Conservation (phyloP, 2,797 vertebrate genomes). For the Sebastiscus albofasciatus region DNA sequence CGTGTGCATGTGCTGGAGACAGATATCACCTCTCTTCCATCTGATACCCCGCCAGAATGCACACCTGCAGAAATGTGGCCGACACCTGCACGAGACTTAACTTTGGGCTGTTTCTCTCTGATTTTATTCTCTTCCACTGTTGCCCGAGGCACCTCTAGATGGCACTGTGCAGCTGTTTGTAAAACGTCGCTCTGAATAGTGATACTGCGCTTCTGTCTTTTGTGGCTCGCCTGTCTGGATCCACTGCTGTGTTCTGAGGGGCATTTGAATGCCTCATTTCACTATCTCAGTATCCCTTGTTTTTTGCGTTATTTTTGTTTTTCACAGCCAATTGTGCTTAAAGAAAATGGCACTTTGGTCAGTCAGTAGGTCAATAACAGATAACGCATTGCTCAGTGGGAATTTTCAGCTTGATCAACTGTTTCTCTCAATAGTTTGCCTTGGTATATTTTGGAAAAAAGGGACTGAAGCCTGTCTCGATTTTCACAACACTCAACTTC, state of each 20-base stretch:
- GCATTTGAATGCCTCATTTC: constrained; percentile 79
- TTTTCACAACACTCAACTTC: constrained; percentile 35
- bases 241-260: constrained; percentile 49
- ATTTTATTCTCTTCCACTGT: background rate
- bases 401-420: constrained; percentile 33
- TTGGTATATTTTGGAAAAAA: constrained; percentile 22
- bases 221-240: constrained; percentile 47
- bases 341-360: constrained; percentile 68
- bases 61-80: constrained; percentile 75
- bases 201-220: constrained; percentile 24
- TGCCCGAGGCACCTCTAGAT: constrained; percentile 73
- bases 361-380: constrained; percentile 64
- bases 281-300: constrained; percentile 45
- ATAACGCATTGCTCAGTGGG: constrained; percentile 37
- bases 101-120: background rate
- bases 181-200: background rate
- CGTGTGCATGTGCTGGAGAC: constrained; percentile 53
- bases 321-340: constrained; percentile 66
- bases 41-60: constrained; percentile 60
- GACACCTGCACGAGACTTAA: constrained; percentile 51
- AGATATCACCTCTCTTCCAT: constrained; percentile 60
- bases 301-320: constrained; percentile 64
- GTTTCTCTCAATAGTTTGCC: constrained; percentile 18
- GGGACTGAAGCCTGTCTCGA: constrained; percentile 16
- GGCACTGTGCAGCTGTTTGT: constrained; percentile 83